Conservation (phyloP, 92 coral and sea anemone species). For the Palythoa caribaeorum region DNA sequence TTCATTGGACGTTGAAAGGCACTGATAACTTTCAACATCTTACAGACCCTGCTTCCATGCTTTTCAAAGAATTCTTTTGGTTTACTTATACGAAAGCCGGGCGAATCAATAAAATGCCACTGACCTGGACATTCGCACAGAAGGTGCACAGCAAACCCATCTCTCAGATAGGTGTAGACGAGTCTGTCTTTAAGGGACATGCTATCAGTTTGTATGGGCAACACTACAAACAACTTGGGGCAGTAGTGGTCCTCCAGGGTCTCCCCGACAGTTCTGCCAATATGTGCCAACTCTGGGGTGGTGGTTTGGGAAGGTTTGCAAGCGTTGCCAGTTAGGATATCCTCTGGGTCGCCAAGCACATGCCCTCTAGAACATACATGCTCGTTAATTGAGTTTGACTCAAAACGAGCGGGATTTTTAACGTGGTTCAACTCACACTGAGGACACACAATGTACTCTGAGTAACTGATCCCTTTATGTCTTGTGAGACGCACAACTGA, state of each 20-base stretch:
- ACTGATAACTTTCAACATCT: conserved; percentile 19
- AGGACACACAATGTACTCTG: conserved; percentile 32
- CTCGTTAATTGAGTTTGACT: background rate
- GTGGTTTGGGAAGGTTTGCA: conserved; percentile 22
- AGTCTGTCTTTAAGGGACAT: conserved; percentile 35
- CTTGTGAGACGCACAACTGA: background rate
- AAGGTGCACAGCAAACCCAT: conserved; percentile 48
- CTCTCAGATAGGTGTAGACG: conserved; percentile 47
- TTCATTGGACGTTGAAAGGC: conserved; percentile 26
- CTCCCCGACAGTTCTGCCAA: conserved; percentile 28
- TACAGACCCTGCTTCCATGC: conserved; percentile 38
- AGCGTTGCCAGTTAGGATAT: conserved; percentile 22
- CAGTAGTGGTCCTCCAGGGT: conserved; percentile 44
- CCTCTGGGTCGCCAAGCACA: background rate
- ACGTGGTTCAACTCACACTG: conserved; percentile 27
- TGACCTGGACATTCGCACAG: conserved; percentile 45
- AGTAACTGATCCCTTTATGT: background rate
- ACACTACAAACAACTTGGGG: conserved; percentile 32
- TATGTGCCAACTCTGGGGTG: conserved; percentile 7
- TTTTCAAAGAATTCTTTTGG: conserved; percentile 24
- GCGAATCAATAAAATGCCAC: conserved; percentile 37
- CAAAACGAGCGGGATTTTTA: conserved; percentile 27
- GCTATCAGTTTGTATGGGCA: conserved; percentile 26
- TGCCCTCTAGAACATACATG: conserved; percentile 28
- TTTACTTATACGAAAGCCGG: conserved; percentile 42